Conservation (phyloP, 2,888 invertebrate genomes). For the Drosophila seclusa region DNA sequence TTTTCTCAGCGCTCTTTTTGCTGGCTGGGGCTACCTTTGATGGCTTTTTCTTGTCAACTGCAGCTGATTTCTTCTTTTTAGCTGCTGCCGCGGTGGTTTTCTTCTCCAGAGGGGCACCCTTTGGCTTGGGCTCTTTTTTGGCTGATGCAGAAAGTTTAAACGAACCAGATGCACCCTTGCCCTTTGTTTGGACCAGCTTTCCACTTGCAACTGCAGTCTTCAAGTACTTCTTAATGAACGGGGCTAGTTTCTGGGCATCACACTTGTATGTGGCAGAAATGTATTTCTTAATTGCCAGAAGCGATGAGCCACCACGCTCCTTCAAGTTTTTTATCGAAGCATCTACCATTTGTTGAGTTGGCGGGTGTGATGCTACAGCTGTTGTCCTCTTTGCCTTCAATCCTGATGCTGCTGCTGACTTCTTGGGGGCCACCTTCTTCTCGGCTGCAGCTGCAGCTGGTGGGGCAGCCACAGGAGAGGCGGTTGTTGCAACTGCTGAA, state of each 20-base stretch:
- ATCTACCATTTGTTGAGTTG: slow-evolving; percentile 58
- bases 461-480: slow-evolving; percentile 47
- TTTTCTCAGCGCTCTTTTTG: slow-evolving; percentile 46
- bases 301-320: slow-evolving; percentile 60
- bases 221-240: slow-evolving; percentile 88
- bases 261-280: slow-evolving; percentile 58
- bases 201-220: slow-evolving; percentile 86
- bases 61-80: slow-evolving; percentile 26
- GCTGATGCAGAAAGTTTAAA: slow-evolving; percentile 58
- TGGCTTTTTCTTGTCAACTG: slow-evolving; percentile 48
- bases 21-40: slow-evolving; percentile 31
- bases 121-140: slow-evolving; percentile 51
- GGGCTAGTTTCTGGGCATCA: slow-evolving; percentile 66
- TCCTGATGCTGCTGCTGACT: slow-evolving; percentile 19
- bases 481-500: slow-evolving; percentile 41
- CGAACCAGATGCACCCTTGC: slow-evolving; percentile 65
- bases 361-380: slow-evolving; percentile 40
- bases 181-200: slow-evolving; percentile 79
- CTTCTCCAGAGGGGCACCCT: slow-evolving; percentile 36
- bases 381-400: slow-evolving; percentile 33
- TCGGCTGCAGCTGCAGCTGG: slow-evolving; percentile 19
- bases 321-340: slow-evolving; percentile 52
- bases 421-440: slow-evolving; percentile 44
- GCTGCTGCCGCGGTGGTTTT: slow-evolving; percentile 25
- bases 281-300: slow-evolving; percentile 59